These are phyloP conservation scores for Ptychoptera albimana DNA, from an alignment of 2,888 invertebrate genomes.

Conservation along the genomic window DNA sequence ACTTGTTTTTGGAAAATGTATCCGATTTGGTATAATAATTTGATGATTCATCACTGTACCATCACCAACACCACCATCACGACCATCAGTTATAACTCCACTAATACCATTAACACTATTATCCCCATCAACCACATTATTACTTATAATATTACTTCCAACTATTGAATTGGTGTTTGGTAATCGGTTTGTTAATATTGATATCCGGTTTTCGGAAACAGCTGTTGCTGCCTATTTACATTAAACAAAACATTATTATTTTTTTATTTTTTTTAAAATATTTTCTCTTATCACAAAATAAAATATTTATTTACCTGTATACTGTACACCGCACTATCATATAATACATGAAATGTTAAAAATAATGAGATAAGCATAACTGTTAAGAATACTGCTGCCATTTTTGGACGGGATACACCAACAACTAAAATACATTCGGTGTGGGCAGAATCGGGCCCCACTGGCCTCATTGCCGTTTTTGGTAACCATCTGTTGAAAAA, in stretches of 20 bases:
- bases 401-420: slow-evolving; percentile 69
- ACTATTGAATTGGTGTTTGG: slow-evolving; percentile 14
- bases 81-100: no score
- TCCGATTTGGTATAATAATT: slow-evolving; percentile 32
- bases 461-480: slow-evolving; percentile 63
- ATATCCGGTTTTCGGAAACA: slow-evolving; percentile 37
- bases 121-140: no score
- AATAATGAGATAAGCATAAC: slow-evolving; percentile 67
- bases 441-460: slow-evolving; percentile 61
- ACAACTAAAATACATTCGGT: slow-evolving; percentile 66
- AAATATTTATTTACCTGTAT: slow-evolving; percentile 37
- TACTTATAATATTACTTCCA: no score
- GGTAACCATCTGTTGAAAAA: slow-evolving; percentile 55
- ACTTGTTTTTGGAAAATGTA: slow-evolving; percentile 45
- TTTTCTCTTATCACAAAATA: not conserved
- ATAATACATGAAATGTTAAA: slow-evolving; percentile 70
- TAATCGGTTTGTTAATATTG: slow-evolving; percentile 22
- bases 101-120: not conserved
- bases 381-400: slow-evolving; percentile 60
- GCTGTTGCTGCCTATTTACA: slow-evolving; percentile 35
- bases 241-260: not conserved
- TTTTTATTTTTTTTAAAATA: not conserved
- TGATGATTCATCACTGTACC: slow-evolving; percentile 22
- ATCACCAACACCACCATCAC: no score
- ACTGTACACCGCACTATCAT: slow-evolving; percentile 71